phyloP scores from a whole-genome alignment of 2,888 invertebrate genomes.

The Drosophila anomalata region DNA sequence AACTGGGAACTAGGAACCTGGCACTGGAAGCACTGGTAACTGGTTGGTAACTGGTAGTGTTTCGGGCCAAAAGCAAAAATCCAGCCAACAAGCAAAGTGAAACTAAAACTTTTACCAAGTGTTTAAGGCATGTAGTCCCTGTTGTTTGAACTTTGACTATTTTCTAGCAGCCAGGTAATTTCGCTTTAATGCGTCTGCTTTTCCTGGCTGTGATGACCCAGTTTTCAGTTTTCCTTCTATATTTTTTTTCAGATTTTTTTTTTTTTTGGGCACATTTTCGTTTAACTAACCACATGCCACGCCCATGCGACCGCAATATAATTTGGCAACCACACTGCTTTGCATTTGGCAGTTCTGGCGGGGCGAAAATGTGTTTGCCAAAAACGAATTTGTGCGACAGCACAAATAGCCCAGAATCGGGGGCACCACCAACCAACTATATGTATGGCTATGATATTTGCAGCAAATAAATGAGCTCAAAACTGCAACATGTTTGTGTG shows the following conservation, averaged over 20 bases:
- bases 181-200: slow-evolving; percentile 42
- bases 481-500: slow-evolving; percentile 5
- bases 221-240: slow-evolving; percentile 32
- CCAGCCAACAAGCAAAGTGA: slow-evolving; percentile 33
- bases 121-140: slow-evolving; percentile 20
- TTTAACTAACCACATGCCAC: slow-evolving; percentile 72
- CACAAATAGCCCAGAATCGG: slow-evolving; percentile 18
- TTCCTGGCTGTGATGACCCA: slow-evolving; percentile 51
- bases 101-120: slow-evolving; percentile 50
- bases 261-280: slow-evolving; percentile 56
- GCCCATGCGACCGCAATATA: slow-evolving; percentile 58
- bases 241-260: slow-evolving; percentile 17
- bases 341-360: slow-evolving; percentile 25
- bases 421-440: slow-evolving; percentile 7
- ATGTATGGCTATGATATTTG: slow-evolving; percentile 2
- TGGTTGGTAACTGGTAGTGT: neutral
- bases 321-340: slow-evolving; percentile 63
- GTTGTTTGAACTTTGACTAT: slow-evolving; percentile 57
- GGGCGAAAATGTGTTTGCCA: slow-evolving; percentile 31
- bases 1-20: neutral
- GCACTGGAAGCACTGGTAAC: slow-evolving; percentile 1
- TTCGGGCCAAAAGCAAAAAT: slow-evolving; percentile 23
- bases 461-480: slow-evolving; percentile 15
- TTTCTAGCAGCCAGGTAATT: slow-evolving; percentile 22
- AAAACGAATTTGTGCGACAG: slow-evolving; percentile 30